Conservation (phyloP, 2,113 vertebrate species). For the Gnathonemus echidnorhynchus region DNA sequence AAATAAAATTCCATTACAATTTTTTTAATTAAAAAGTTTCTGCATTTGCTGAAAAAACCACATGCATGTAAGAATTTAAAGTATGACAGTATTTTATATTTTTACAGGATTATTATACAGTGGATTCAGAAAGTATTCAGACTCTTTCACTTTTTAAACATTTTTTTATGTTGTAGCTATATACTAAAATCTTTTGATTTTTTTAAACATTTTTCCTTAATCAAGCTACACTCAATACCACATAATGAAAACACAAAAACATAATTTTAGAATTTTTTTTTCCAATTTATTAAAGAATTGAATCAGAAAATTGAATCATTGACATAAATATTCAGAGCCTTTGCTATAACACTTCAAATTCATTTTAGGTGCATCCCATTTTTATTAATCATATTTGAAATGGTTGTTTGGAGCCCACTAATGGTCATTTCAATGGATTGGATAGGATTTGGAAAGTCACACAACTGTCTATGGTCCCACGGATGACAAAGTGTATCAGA, state of each 20-base stretch:
- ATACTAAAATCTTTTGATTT: not conserved
- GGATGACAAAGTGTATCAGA: too few relatives aligned
- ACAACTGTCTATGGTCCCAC: too few relatives aligned
- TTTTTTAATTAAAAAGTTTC: not conserved
- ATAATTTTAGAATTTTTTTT: not conserved
- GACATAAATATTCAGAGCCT: too few relatives aligned
- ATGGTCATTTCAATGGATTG: too few relatives aligned
- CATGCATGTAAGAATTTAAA: not conserved
- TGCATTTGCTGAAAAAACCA: not conserved
- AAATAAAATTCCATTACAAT: constrained; percentile 2
- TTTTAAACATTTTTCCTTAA: not conserved
- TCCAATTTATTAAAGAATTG: not conserved
- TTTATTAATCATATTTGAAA: too few relatives aligned
- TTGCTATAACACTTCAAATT: too few relatives aligned
- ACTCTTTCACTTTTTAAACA: not conserved
- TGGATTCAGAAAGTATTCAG: not conserved
- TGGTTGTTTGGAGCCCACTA: too few relatives aligned
- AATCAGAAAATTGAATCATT: not conserved
- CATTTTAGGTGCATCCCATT: too few relatives aligned
- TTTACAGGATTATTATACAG: not conserved
- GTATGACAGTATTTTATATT: not conserved
- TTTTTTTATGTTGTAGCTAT: not conserved
- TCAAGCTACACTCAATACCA: not conserved
- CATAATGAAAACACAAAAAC: not conserved
- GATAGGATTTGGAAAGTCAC: too few relatives aligned